Conservation (phyloP, 2,888 invertebrate genomes). For the Pseudanteris insignis region DNA sequence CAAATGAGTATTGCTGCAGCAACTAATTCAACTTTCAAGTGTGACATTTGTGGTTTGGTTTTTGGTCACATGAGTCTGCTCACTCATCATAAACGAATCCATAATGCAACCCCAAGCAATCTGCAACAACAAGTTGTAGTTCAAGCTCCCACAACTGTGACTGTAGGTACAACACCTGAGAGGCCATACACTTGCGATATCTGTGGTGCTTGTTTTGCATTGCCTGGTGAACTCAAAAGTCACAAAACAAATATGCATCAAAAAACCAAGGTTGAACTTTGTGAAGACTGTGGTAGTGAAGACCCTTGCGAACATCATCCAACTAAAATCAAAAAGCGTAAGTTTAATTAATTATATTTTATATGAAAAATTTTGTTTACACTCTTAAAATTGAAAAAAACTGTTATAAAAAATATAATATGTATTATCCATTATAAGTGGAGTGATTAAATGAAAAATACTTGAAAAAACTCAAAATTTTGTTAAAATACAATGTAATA, state of each 20-base stretch:
- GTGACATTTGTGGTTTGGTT: slow-evolving; percentile 87
- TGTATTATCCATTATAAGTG: no score
- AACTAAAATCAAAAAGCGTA: slow-evolving; percentile 65
- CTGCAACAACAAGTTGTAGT: slow-evolving; percentile 65
- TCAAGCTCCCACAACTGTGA: slow-evolving; percentile 65
- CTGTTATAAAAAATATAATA: no score
- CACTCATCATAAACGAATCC: slow-evolving; percentile 88
- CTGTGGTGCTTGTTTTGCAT: slow-evolving; percentile 67
- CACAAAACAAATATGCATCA: slow-evolving; percentile 68
- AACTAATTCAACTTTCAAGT: slow-evolving; percentile 85
- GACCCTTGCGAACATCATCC: slow-evolving; percentile 65
- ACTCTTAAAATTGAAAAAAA: no score
- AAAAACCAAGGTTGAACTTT: slow-evolving; percentile 63
- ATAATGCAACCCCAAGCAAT: slow-evolving; percentile 69
- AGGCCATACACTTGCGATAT: slow-evolving; percentile 68
- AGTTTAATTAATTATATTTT: slow-evolving; percentile 33
- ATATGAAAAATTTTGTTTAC: no score
- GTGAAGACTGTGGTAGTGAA: slow-evolving; percentile 65
- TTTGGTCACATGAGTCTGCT: slow-evolving; percentile 83
- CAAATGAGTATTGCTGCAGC: slow-evolving; percentile 81
- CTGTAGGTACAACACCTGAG: slow-evolving; percentile 63
- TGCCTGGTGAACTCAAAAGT: slow-evolving; percentile 67
- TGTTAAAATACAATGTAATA: no score
- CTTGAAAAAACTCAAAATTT: no score
- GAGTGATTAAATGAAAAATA: no score